phyloP scores from a whole-genome alignment of 2,888 invertebrate genomes.

The Mesoligia furuncula region DNA sequence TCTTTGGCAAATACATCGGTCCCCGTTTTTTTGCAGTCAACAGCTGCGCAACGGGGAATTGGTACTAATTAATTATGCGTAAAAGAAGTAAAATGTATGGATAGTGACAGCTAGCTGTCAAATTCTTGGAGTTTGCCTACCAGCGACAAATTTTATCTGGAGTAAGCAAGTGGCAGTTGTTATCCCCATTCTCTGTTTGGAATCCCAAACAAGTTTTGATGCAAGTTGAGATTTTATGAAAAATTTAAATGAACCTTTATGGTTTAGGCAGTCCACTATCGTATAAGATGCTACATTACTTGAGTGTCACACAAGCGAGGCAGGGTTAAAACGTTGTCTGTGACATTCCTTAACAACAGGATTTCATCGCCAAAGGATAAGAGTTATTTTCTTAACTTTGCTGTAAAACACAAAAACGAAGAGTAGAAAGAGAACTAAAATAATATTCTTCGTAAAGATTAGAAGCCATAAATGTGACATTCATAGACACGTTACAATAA shows the following conservation, averaged over 20 bases:
- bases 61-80: background rate
- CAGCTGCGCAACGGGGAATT: background rate
- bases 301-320: background rate
- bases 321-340: conserved; percentile 4
- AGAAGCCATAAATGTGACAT: no score
- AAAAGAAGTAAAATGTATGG: background rate
- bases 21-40: background rate
- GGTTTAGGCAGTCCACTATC: no score
- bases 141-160: background rate
- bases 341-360: background rate
- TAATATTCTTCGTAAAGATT: conserved; percentile 9
- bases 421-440: background rate
- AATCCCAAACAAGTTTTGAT: background rate
- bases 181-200: background rate
- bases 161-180: background rate
- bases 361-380: conserved; percentile 17
- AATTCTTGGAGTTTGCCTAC: background rate
- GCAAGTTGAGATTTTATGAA: no score
- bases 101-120: no score
- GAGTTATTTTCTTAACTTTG: conserved; percentile 18
- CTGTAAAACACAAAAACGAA: conserved; percentile 16
- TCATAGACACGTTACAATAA: no score
- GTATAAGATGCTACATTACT: background rate
- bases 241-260: no score
- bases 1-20: background rate